These are phyloP conservation scores for Mormoops blainvillei DNA, from an alignment of 2,113 vertebrate species.

Conservation along the genomic window DNA sequence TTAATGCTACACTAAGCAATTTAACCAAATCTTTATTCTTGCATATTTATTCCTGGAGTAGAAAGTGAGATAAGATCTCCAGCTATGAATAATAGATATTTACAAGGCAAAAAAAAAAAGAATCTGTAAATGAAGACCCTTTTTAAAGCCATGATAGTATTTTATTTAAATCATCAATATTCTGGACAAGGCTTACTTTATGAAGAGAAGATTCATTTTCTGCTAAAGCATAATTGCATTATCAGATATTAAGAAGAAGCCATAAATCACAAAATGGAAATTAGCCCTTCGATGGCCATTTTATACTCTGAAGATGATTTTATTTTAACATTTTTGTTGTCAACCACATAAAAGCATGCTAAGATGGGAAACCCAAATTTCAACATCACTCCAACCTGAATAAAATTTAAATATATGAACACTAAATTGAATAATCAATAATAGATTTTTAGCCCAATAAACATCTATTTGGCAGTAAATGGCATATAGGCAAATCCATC, in stretches of 20 bases:
- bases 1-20: slow-evolving; percentile 28
- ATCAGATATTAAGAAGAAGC: slow-evolving; percentile 82
- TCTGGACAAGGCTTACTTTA: slow-evolving; percentile 76
- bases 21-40: slow-evolving; percentile 17
- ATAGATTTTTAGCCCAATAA: slow-evolving; percentile 69
- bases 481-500: slow-evolving; percentile 58
- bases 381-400: slow-evolving; percentile 77
- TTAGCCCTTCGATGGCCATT: slow-evolving; percentile 75
- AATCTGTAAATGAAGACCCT: slow-evolving; percentile 72
- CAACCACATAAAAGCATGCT: slow-evolving; percentile 64
- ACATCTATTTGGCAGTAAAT: slow-evolving; percentile 69
- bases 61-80: slow-evolving; percentile 34
- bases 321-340: slow-evolving; percentile 77
- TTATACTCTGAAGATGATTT: slow-evolving; percentile 76
- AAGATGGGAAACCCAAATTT: slow-evolving; percentile 74
- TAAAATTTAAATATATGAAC: slow-evolving; percentile 79
- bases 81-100: slow-evolving; percentile 70
- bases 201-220: slow-evolving; percentile 77
- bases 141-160: slow-evolving; percentile 74
- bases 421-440: slow-evolving; percentile 75
- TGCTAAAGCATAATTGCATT: slow-evolving; percentile 79
- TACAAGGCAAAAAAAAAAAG: slow-evolving; percentile 74
- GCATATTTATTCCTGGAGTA: background rate
- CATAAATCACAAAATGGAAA: slow-evolving; percentile 82
- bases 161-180: slow-evolving; percentile 80